Percentiles rank a stretch among this genome's conserved stretches.
These are phyloP conservation scores for Enteromius argenteus DNA, from an alignment of 2,797 vertebrate species.

Conservation along the genomic window DNA sequence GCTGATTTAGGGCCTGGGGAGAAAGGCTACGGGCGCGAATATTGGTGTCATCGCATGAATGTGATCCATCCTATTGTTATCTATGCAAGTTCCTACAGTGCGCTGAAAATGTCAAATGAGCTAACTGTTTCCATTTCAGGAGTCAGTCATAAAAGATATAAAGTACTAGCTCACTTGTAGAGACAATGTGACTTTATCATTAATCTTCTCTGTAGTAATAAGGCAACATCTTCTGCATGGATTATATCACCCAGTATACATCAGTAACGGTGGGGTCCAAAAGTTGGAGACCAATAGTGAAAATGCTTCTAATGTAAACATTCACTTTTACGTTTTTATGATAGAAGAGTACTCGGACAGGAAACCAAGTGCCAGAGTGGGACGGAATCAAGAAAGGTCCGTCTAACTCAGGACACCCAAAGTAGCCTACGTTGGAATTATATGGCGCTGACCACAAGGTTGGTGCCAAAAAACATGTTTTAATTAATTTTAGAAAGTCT, in stretches of 20 bases:
- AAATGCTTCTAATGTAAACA: background rate
- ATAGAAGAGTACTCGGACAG: background rate
- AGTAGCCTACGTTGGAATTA: background rate
- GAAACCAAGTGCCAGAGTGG: background rate
- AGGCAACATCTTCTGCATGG: background rate
- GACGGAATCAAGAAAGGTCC: background rate
- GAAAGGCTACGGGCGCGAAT: slow-evolving; percentile 30
- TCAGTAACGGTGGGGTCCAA: background rate
- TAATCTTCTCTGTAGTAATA: slow-evolving; percentile 22
- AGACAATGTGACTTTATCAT: slow-evolving; percentile 22
- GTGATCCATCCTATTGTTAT: slow-evolving; percentile 37
- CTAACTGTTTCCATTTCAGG: slow-evolving; percentile 27
- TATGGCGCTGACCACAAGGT: background rate
- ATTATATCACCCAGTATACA: background rate
- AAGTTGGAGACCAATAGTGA: background rate
- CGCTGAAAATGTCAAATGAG: slow-evolving; percentile 47
- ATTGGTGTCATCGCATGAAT: slow-evolving; percentile 35
- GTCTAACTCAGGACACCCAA: background rate
- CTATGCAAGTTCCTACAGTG: slow-evolving; percentile 20
- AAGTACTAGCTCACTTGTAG: slow-evolving; percentile 14
- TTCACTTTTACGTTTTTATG: background rate
- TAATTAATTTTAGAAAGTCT: background rate
- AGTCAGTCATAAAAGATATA: slow-evolving; percentile 24
- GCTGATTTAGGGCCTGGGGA: slow-evolving; percentile 50
- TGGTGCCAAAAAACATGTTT: background rate